phyloP scores from a whole-genome alignment of 2,113 vertebrate genomes.

The Corythornis madagascariensis region DNA sequence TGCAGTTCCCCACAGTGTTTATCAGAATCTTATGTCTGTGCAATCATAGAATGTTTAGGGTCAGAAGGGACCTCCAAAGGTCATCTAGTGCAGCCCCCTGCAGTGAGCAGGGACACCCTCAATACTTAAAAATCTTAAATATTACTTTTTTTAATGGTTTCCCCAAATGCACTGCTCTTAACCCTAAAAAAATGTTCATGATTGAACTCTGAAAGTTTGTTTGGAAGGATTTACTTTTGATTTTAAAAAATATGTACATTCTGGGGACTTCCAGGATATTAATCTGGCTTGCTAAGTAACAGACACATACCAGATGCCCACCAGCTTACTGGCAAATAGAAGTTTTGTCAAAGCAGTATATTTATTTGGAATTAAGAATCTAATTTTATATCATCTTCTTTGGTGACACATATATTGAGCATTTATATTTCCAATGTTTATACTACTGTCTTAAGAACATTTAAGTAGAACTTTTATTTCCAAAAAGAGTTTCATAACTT shows the following conservation, averaged over 20 bases:
- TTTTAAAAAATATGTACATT: not conserved
- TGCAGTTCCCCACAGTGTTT: not conserved
- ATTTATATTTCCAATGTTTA: conserved; percentile 60
- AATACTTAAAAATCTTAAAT: not conserved
- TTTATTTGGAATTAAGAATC: conserved; percentile 37
- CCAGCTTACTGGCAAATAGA: conserved; percentile 14
- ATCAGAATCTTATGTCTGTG: not conserved
- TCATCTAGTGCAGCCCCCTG: no score
- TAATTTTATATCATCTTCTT: conserved; percentile 28
- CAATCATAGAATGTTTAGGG: no score
- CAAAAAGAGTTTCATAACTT: conserved; percentile 71
- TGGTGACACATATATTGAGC: conserved; percentile 26
- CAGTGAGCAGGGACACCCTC: no score
- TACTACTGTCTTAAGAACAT: conserved; percentile 6
- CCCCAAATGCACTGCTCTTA: not conserved
- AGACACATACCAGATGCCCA: not conserved
- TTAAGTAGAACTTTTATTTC: conserved; percentile 65
- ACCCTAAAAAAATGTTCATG: not conserved
- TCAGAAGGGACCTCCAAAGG: no score
- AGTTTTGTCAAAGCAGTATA: not conserved
- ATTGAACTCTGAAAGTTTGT: not conserved
- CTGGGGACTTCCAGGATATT: not conserved
- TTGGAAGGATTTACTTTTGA: conserved; percentile 19
- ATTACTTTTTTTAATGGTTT: not conserved
- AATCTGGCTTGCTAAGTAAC: not conserved